Evolutionary conservation across 2,797 vertebrate species (phyloP).

Genomic region (Chrysocyon brachyurus): DNA sequence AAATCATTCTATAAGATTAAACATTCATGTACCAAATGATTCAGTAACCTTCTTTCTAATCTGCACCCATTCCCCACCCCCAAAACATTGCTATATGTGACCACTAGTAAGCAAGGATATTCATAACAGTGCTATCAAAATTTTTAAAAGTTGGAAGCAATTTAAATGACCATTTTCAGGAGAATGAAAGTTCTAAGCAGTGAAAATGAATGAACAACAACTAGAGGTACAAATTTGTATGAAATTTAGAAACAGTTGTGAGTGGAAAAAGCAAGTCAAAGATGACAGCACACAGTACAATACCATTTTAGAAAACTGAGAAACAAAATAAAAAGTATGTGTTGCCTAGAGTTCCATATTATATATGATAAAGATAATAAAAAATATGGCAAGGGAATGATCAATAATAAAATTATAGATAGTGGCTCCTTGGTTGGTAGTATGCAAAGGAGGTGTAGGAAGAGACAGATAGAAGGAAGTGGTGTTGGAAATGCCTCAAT

Average conservation of each 20-base stretch:
- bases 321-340: not conserved
- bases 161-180: not conserved
- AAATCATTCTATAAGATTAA: not conserved
- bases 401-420: not conserved
- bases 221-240: not conserved
- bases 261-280: not conserved
- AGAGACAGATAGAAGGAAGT: not conserved
- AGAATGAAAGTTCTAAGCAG: not conserved
- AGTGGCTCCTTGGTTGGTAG: not conserved
- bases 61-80: too few species aligned
- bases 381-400: not conserved
- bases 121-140: not conserved
- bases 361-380: not conserved
- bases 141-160: not conserved
- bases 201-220: not conserved
- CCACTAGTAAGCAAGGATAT: not conserved
- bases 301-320: not conserved
- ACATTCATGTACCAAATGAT: not conserved
- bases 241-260: not conserved
- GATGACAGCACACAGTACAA: rapidly evolving
- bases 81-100: not conserved
- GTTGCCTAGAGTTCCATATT: not conserved
- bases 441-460: not conserved
- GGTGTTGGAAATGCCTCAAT: not conserved
- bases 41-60: not conserved